Percentiles rank a stretch among this genome's conserved stretches.
Conservation (phyloP, 2,797 vertebrate genomes). For the Odontamblyopus lacepedii region DNA sequence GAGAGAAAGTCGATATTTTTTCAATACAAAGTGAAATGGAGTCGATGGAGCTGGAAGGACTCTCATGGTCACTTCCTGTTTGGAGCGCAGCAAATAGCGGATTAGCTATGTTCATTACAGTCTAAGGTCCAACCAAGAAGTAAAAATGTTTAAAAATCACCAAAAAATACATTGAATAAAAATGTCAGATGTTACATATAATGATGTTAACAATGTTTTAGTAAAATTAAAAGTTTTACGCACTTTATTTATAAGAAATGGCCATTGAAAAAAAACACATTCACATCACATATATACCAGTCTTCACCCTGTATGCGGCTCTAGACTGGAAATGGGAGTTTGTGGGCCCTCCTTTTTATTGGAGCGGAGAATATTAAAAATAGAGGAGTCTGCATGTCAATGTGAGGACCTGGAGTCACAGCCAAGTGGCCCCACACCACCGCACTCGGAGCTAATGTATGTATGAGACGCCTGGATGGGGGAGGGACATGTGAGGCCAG, state of each 20-base stretch:
- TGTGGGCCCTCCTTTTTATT: slow-evolving; percentile 13
- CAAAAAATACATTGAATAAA: too few species aligned
- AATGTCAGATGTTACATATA: too few species aligned
- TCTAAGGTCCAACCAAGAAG: too few species aligned
- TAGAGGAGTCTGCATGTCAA: slow-evolving; percentile 16
- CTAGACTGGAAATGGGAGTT: slow-evolving; percentile 3
- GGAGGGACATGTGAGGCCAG: not conserved
- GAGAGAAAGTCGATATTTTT: too few species aligned
- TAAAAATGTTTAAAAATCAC: too few species aligned
- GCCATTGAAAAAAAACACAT: slow-evolving; percentile 39
- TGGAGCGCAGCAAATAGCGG: too few species aligned
- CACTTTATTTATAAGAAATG: slow-evolving; percentile 16
- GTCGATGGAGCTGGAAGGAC: too few species aligned
- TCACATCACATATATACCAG: not conserved
- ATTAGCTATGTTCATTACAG: too few species aligned
- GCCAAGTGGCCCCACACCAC: not conserved
- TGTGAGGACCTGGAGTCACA: not conserved
- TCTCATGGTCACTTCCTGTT: too few species aligned
- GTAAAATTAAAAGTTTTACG: too few species aligned
- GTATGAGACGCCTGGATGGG: not conserved
- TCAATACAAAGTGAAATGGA: too few species aligned
- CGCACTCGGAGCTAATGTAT: not conserved
- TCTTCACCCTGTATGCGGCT: not conserved
- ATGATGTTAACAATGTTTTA: too few species aligned
- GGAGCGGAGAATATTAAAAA: slow-evolving; percentile 14